phyloP scores from a whole-genome alignment of 2,113 vertebrate genomes.

The Ceyx melanurus region DNA sequence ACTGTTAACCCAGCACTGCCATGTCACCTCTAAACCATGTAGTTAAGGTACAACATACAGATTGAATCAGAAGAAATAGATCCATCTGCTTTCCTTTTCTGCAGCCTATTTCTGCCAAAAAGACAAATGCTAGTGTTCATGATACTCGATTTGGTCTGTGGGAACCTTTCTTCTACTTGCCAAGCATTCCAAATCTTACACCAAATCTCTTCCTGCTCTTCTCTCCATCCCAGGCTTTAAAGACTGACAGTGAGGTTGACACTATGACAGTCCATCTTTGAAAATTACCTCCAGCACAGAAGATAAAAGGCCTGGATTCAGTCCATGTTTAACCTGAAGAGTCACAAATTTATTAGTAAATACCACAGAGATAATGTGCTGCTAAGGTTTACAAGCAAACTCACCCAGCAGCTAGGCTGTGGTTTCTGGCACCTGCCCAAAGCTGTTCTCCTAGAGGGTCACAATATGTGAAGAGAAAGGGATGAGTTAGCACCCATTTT shows the following conservation, averaged over 20 bases:
- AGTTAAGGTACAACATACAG: background rate
- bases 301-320: background rate
- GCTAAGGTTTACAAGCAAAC: constrained; percentile 5
- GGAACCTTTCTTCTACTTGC: background rate
- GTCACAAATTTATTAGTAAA: background rate
- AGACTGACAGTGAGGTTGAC: background rate
- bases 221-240: background rate
- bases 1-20: background rate
- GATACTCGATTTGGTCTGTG: background rate
- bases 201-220: background rate
- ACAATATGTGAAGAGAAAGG: background rate
- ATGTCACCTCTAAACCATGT: background rate
- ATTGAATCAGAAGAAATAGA: background rate
- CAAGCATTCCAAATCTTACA: background rate
- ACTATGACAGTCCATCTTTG: background rate
- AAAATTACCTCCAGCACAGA: background rate
- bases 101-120: background rate
- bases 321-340: background rate
- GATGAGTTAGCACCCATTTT: background rate
- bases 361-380: background rate
- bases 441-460: background rate
- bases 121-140: background rate
- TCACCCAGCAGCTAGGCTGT: background rate
- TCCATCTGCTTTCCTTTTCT: background rate
- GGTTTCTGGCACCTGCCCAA: background rate